Percentiles rank a stretch among this genome's conserved stretches.
Evolutionary conservation across 2,797 vertebrate species (phyloP).

Genomic region (Premnoplex brunnescens): DNA sequence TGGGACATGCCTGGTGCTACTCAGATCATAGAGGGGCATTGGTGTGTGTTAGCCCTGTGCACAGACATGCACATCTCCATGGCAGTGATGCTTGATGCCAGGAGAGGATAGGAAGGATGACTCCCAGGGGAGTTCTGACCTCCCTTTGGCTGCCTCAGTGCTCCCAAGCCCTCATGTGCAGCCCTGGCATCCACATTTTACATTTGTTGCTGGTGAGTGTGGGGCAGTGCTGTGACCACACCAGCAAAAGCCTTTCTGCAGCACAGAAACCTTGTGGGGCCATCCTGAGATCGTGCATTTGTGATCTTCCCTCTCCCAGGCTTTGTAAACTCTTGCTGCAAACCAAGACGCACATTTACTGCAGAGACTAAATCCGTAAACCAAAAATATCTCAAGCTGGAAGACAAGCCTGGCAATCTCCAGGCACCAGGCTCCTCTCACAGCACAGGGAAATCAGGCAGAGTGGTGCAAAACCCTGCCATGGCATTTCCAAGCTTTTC

Average conservation of each 20-base stretch:
- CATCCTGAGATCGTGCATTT: fast-evolving
- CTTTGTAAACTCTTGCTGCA: neutral
- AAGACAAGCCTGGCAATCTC: neutral
- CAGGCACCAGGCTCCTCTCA: neutral
- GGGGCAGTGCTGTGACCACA: neutral
- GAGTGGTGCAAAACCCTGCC: neutral
- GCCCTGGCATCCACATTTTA: neutral
- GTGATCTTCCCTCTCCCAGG: neutral
- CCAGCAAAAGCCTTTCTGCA: neutral
- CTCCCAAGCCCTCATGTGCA: neutral
- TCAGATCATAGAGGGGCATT: neutral
- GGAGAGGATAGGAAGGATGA: neutral
- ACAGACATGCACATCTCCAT: fast-evolving
- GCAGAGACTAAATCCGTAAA: neutral
- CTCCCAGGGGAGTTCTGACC: neutral
- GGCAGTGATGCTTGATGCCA: neutral
- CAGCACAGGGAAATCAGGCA: fast-evolving
- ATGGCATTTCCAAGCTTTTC: fast-evolving
- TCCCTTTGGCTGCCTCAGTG: neutral
- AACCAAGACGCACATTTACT: neutral
- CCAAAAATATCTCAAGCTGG: neutral
- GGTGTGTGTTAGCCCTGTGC: neutral
- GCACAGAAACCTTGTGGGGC: neutral
- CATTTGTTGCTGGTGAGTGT: fast-evolving
- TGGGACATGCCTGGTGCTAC: neutral